Base-by-base conservation (phyloP, 2,797 vertebrate genomes). In the Bradypodion pumilum region DNA sequence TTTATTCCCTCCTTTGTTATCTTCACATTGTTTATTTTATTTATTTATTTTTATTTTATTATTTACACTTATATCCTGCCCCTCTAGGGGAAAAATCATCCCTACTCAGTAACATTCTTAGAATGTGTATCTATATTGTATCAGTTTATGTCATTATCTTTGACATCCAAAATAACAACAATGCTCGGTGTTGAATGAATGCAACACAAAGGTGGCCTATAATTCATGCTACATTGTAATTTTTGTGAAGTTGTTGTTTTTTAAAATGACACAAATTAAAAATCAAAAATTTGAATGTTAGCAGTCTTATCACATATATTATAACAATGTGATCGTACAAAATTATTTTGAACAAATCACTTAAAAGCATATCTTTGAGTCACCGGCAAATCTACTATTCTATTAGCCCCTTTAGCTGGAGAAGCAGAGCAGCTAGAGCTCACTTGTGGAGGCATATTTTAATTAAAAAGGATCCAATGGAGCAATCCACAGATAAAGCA, bases 101-200 rank as follows among this genome's bases (percentile, higher is more conserved):
- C n/a, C n/a, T n/a, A n/a, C n/a, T n/a, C n/a, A n/a, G n/a, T n/a
- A n/a, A n/a, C n/a, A n/a, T n/a, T 86, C 27, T 13, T 66, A 66
- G 63, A 72, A 0, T 0, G 84, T 4, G 1, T 49, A 72, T 1
- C 4, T 1, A 44, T 84, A 80, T 4, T 70, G 37, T 1, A 0
- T 77, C 10, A 84, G 19, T 1, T 74, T 81, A 82, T 68, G 2
- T 89, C 1, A 13, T 42, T 4, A 0, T 56, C 87, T 37, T 86
- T 83, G 85, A 46, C 72, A 49, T 46, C 60, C 35, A 6, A 70
- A 78, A 78, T n/a, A 59, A 81, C 8, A 85, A 0, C 0, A 16
- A 32, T 84, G 81, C 59, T 21, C 56, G 49, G 56, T 52, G 3
- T 82, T 59, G 68, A 5, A 52, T 10, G 5, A 77, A 29, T 29